Evolutionary conservation across 2,113 vertebrate genomes (phyloP).

Genomic region (Paramormyrops kingsleyae): DNA sequence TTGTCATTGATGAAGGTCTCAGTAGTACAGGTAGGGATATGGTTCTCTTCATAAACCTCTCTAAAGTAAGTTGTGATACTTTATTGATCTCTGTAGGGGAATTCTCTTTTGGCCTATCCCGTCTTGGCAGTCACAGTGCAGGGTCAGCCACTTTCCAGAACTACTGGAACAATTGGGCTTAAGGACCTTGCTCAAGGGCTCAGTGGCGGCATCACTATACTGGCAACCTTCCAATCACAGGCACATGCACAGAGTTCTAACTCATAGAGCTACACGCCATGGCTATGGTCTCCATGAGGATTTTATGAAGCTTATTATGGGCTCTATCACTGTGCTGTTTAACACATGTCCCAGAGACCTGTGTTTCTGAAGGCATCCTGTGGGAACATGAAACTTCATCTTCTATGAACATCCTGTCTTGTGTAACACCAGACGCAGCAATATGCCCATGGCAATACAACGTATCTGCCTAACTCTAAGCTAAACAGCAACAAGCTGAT

Average conservation of each 20-base stretch:
- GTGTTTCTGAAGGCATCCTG: neutral
- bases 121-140: neutral
- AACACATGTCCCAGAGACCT: neutral
- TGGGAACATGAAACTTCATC: neutral
- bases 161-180: neutral
- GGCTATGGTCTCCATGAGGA: neutral
- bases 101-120: neutral
- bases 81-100: neutral
- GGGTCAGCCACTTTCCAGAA: neutral
- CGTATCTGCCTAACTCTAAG: neutral
- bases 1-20: neutral
- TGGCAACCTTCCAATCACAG: neutral
- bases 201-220: neutral
- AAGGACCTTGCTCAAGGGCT: neutral
- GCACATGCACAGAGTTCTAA: neutral
- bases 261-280: neutral
- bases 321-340: neutral
- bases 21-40: neutral
- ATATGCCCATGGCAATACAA: neutral
- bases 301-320: neutral
- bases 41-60: neutral
- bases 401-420: neutral
- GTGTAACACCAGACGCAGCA: neutral
- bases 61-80: neutral
- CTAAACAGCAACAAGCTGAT: neutral